Percentiles rank a stretch among this genome's conserved stretches.
Evolutionary conservation across 2,888 invertebrate genomes (phyloP).

Genomic region (Ophraella communa): DNA sequence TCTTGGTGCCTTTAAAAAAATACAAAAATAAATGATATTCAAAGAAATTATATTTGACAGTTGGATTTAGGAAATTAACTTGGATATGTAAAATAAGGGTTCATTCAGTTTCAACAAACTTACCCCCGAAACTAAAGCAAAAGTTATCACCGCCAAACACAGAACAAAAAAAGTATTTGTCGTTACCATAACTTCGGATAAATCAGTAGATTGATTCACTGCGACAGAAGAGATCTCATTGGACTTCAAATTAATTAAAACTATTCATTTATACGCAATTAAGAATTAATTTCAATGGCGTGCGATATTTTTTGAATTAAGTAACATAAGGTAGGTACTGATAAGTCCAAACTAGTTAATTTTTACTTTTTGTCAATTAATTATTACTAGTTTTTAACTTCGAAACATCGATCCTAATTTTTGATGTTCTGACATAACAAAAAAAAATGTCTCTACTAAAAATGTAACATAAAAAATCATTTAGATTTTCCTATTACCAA

Average conservation of each 20-base stretch:
- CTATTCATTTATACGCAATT: conserved; percentile 29
- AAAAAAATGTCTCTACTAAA: too few species aligned
- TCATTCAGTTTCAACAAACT: conserved; percentile 13
- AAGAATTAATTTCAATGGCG: conserved; percentile 26
- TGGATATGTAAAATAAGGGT: too few species aligned
- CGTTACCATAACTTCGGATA: not conserved
- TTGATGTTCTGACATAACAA: too few species aligned
- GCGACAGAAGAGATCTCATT: conserved; percentile 9
- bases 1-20: conserved; percentile 42
- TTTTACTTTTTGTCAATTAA: too few species aligned
- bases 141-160: conserved; percentile 24
- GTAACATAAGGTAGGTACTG: not conserved
- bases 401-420: too few species aligned
- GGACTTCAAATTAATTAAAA: conserved; percentile 17
- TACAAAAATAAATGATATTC: conserved; percentile 5
- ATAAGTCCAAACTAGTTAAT: too few species aligned
- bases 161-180: conserved; percentile 27
- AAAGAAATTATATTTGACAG: too few species aligned
- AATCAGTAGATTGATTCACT: conserved; percentile 20
- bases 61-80: too few species aligned
- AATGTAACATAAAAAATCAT: too few species aligned
- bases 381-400: too few species aligned
- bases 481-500: too few species aligned
- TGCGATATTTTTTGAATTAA: not conserved
- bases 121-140: conserved; percentile 35